Evolutionary conservation across 92 coral and sea anemone species (phyloP).

Genomic region (Umimayanthus chanpuru): DNA sequence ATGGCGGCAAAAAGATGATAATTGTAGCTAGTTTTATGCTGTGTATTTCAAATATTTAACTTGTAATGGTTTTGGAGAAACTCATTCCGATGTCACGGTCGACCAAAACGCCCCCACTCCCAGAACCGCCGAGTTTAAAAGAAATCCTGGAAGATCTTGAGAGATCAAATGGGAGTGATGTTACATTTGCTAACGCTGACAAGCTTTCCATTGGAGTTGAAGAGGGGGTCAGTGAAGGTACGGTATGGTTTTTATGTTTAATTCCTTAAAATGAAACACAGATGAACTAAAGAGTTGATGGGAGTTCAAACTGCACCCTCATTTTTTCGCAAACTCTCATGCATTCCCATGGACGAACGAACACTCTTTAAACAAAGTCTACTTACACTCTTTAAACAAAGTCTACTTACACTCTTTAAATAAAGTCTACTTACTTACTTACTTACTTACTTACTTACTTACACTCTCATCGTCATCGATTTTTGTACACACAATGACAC

Average conservation of each 20-base stretch:
- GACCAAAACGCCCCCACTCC: background rate
- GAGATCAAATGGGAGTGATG: slow-evolving; percentile 1
- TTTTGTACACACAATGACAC: too few species aligned
- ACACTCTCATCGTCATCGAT: too few species aligned
- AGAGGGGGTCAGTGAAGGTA: slow-evolving; percentile 19
- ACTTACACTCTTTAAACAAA: too few species aligned
- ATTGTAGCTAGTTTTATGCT: background rate
- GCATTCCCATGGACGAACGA: too few species aligned
- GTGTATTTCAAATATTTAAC: background rate
- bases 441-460: too few species aligned
- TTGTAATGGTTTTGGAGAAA: slow-evolving; percentile 26
- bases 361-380: too few species aligned
- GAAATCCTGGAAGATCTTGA: slow-evolving; percentile 38
- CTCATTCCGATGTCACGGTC: slow-evolving; percentile 1
- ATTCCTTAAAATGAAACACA: background rate
- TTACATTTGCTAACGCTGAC: background rate
- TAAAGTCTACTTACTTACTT: too few species aligned
- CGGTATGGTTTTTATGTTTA: background rate
- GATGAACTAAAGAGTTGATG: background rate
- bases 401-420: too few species aligned
- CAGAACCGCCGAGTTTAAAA: slow-evolving; percentile 35
- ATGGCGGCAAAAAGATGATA: too few species aligned
- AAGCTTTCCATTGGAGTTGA: background rate
- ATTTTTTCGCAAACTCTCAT: too few species aligned
- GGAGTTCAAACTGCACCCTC: background rate